Evolutionary conservation across 1,140 invertebrate species (phyloP).

Genomic region (Muscidifurax raptorellus): DNA sequence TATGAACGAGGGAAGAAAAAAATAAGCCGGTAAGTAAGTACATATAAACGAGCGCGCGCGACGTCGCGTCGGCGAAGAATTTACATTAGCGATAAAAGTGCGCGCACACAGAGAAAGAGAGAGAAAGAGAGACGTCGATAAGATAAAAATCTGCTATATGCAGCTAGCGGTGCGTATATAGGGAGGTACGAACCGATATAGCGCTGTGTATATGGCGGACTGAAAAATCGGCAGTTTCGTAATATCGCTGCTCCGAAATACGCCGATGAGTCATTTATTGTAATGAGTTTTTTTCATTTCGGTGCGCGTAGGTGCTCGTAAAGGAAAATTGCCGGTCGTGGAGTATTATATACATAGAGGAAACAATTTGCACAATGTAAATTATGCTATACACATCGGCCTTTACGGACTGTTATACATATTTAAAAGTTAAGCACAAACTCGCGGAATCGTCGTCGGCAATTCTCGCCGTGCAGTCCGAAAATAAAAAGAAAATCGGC

Average conservation of each 20-base stretch:
- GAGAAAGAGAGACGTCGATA: background rate
- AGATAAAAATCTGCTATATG: conserved; percentile 12
- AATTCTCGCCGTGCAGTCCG: background rate
- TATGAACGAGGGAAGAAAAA: background rate
- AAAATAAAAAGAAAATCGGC: background rate
- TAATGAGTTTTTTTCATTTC: no score
- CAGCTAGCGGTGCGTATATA: background rate
- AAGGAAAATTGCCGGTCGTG: no score
- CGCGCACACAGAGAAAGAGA: background rate
- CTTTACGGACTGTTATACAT: no score
- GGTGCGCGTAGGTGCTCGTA: no score
- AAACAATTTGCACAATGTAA: background rate
- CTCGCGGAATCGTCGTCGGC: no score
- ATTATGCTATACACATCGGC: background rate
- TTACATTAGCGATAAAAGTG: conserved; percentile 4
- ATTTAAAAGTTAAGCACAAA: no score
- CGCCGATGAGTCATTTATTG: background rate
- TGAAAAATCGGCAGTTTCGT: background rate
- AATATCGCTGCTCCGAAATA: background rate
- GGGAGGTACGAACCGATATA: background rate
- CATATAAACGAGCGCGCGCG: no score
- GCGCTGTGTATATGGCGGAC: background rate
- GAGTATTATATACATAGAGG: no score
- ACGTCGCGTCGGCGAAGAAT: background rate
- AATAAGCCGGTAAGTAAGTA: background rate